Conservation (phyloP, 2,113 vertebrate species). For the Neolamprologus brichardi region DNA sequence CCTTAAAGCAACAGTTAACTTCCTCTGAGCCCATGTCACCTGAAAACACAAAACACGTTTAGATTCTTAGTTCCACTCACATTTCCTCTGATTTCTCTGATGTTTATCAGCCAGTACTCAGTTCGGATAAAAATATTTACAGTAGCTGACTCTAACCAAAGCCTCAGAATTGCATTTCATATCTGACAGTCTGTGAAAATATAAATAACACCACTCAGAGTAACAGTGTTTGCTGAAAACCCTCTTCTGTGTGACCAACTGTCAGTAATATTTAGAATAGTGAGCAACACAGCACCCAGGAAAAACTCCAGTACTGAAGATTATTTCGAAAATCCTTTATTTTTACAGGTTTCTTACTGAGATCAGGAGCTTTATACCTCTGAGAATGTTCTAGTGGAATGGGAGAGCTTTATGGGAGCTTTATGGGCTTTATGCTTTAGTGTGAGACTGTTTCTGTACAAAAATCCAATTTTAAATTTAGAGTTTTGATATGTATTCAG, state of each 20-base stretch:
- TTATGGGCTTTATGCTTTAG: not conserved
- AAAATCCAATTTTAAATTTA: not conserved
- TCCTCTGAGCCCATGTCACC: not conserved
- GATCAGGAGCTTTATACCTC: not conserved
- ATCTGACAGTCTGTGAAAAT: not conserved
- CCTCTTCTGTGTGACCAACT: not conserved
- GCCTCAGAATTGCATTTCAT: not conserved
- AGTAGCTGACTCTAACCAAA: not conserved
- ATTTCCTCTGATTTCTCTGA: not conserved
- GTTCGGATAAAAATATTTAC: not conserved
- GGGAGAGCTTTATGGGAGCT: not conserved
- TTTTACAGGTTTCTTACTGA: not conserved
- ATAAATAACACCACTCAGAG: not conserved
- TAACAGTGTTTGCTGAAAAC: not conserved
- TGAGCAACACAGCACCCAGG: not conserved
- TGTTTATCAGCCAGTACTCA: not conserved
- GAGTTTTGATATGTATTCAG: not conserved
- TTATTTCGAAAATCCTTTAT: not conserved
- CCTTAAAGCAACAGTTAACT: not conserved
- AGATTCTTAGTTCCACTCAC: not conserved
- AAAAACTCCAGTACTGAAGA: not conserved
- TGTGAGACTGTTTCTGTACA: not conserved
- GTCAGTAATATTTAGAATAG: not conserved
- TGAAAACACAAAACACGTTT: not conserved
- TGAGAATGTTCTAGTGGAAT: not conserved